These are phyloP conservation scores for Silurus aristotelis DNA, from an alignment of 2,797 vertebrate species.

Conservation along the genomic window DNA sequence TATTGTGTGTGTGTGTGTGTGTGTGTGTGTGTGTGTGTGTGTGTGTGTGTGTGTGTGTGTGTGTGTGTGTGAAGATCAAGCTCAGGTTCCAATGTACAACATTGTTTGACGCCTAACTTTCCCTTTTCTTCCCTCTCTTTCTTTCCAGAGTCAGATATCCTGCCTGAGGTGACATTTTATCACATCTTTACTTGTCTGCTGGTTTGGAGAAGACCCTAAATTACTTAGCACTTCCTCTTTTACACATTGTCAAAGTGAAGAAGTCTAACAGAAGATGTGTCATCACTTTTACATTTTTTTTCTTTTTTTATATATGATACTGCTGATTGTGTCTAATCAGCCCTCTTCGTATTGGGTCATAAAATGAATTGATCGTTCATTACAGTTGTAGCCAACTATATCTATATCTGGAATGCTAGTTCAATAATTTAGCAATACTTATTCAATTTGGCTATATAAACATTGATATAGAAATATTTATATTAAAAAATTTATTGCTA, in stretches of 20 bases:
- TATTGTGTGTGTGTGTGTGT: no score
- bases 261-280: not conserved
- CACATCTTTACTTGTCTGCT: slow-evolving; percentile 46
- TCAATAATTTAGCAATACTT: not conserved
- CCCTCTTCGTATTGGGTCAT: no score
- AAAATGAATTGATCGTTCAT: not conserved
- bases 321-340: not conserved
- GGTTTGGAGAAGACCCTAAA: not conserved
- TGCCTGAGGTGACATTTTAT: slow-evolving; percentile 53
- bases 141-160: slow-evolving; percentile 55
- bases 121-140: slow-evolving; percentile 35
- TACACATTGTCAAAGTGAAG: slow-evolving; percentile 1
- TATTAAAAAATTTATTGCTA: not conserved
- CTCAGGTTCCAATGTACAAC: slow-evolving; percentile 49
- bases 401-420: not conserved
- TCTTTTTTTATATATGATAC: not conserved
- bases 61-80: slow-evolving; percentile 45
- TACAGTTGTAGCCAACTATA: not conserved
- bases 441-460: not conserved
- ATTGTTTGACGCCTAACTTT: slow-evolving; percentile 51
- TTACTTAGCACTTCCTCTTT: slow-evolving; percentile 42
- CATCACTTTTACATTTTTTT: no score
- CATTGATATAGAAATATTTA: not conserved
- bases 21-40: no score
- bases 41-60: no score